Evolutionary conservation across 2,888 invertebrate genomes (phyloP).

Genomic region (Aphrophora alni): DNA sequence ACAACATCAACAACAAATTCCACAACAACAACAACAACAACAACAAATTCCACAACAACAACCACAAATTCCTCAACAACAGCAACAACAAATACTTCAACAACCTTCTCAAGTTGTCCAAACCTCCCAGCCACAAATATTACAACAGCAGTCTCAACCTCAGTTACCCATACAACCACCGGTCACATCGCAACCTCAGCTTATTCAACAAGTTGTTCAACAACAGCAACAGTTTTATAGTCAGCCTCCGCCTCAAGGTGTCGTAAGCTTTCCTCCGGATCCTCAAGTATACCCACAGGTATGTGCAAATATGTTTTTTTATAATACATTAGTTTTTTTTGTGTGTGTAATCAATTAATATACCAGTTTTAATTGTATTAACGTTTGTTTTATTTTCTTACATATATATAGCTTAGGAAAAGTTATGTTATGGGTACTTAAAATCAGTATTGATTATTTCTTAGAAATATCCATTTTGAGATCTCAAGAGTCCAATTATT

Average conservation of each 20-base stretch:
- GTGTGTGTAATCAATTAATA: too few relatives aligned
- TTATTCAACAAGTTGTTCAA: constrained; percentile 45
- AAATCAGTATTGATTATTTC: too few relatives aligned
- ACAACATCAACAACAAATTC: constrained; percentile 48
- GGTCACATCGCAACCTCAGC: constrained; percentile 41
- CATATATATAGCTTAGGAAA: too few relatives aligned
- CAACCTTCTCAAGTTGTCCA: constrained; percentile 17
- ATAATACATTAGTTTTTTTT: too few relatives aligned
- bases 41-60: constrained; percentile 30
- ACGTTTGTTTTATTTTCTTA: too few relatives aligned
- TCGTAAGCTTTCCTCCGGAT: constrained; percentile 53
- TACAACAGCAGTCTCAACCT: background rate
- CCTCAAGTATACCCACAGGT: constrained; percentile 9
- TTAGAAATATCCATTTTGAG: too few relatives aligned
- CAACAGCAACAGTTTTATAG: constrained; percentile 49
- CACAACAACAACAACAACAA: constrained; percentile 24
- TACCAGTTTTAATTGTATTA: too few relatives aligned
- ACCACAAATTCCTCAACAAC: constrained; percentile 33
- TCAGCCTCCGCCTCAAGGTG: constrained; percentile 55
- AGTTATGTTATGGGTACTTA: too few relatives aligned
- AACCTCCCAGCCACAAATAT: background rate
- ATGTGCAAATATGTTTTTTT: background rate
- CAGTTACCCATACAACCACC: constrained; percentile 41
- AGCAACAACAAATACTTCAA: background rate
- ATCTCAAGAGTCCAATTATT: too few relatives aligned